Conservation (phyloP, 2,888 invertebrate genomes). For the Stenichneumon culpator region DNA sequence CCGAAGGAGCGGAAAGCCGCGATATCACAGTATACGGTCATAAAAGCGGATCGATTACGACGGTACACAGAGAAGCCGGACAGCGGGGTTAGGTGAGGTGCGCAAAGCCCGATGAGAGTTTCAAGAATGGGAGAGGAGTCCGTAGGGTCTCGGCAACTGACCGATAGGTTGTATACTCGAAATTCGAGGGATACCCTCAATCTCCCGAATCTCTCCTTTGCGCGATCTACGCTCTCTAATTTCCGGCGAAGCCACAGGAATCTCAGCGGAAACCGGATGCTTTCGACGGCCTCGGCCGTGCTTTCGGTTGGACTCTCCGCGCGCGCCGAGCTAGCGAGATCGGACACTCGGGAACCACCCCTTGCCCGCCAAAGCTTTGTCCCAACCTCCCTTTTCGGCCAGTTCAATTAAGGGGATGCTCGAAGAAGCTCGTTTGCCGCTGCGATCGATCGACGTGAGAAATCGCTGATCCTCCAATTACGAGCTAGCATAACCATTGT, state of each 20-base stretch:
- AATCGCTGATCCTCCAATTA: conserved; percentile 9
- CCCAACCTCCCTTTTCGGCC: neutral
- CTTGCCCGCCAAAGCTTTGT: neutral
- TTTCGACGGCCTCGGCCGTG: neutral
- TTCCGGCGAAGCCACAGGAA: conserved; percentile 52
- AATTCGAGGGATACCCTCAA: conserved; percentile 34
- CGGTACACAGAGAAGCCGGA: neutral
- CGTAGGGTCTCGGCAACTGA: conserved; percentile 26
- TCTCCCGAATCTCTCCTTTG: conserved; percentile 27
- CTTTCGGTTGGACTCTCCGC: neutral
- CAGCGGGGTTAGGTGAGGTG: conserved; percentile 3
- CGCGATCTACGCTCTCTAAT: conserved; percentile 40
- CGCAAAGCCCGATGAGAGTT: conserved; percentile 13
- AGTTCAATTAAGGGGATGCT: conserved; percentile 10
- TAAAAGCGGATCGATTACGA: conserved; percentile 23
- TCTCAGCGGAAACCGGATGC: conserved; percentile 33
- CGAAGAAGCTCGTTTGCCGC: conserved; percentile 12
- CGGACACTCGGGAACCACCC: neutral
- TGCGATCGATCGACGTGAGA: conserved; percentile 19
- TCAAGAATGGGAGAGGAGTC: conserved; percentile 4
- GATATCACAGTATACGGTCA: conserved; percentile 15
- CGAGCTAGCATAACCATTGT: neutral
- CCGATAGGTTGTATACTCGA: conserved; percentile 3
- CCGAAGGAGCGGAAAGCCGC: conserved; percentile 19
- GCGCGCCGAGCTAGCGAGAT: neutral